phyloP scores from a whole-genome alignment of 2,888 invertebrate genomes.

The Alentia gelatinosa region DNA sequence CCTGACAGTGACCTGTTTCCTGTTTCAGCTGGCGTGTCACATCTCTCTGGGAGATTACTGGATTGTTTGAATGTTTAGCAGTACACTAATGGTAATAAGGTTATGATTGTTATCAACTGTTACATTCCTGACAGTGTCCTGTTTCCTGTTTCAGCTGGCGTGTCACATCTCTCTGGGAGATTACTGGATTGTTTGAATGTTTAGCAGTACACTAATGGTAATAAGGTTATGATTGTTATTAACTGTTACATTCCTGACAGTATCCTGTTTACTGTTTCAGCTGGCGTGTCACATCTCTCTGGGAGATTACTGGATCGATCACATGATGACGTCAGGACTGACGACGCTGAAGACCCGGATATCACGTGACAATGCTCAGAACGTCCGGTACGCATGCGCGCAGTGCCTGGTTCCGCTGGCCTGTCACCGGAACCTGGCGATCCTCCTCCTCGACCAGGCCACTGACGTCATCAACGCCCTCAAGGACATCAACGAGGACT shows the following conservation, averaged over 20 bases:
- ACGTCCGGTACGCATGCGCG: constrained; percentile 26
- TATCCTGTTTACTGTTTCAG: neutral
- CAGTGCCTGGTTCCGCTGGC: constrained; percentile 13
- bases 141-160: neutral
- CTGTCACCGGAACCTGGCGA: constrained; percentile 26
- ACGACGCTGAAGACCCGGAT: neutral
- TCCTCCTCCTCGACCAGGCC: constrained; percentile 49
- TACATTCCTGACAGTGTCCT: too few species aligned
- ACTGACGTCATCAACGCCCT: neutral
- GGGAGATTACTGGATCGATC: constrained; percentile 40
- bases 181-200: constrained; percentile 33
- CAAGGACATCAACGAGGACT: constrained; percentile 47
- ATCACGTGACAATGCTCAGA: neutral
- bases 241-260: too few species aligned
- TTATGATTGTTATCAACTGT: too few species aligned
- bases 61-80: too few species aligned
- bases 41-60: too few species aligned
- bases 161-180: constrained; percentile 7
- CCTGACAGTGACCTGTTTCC: too few species aligned
- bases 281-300: neutral
- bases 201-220: too few species aligned
- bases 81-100: too few species aligned
- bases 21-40: too few species aligned
- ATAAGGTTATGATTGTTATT: too few species aligned
- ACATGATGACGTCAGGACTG: constrained; percentile 31